Evolutionary conservation across 92 coral and sea anemone species (phyloP), one percentile per base, ranked within the genome.

Genomic region (Actinernus sp.): DNA sequence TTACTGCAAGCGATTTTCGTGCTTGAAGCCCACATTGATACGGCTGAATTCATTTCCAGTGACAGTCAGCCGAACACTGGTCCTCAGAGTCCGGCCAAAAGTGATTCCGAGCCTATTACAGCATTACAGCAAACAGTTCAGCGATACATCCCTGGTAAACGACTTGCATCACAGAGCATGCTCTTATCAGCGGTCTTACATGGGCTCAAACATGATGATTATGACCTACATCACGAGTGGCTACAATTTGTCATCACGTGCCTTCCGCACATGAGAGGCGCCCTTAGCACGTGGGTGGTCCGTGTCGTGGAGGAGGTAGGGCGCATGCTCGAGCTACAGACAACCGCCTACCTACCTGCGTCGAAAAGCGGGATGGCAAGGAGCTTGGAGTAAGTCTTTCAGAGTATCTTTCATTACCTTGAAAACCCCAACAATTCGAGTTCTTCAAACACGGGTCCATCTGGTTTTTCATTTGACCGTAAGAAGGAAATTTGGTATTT

Each of bases 161-260:
- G 80, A 22, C 71, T 93, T 18, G 84, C 97, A n/a, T 82, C 72
- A 19, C 98, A 93, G 59, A 89, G 90, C 33, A 93, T 93, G 98
- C 78, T 93, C 16, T 38, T 93, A 75, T 86, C 88, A 14, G 92
- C 92, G 58, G 89, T 90, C 65, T 58, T 93, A 17, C 88, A 79
- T 54, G 92, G 93, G 52, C 75, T 93, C 74, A 92, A 88, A 34
- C 81, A 86, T 25, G 91, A 88, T 47, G 90, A 92, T 24, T 76
- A 50, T 46, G 98, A 93, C 52, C 44, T 86, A 72, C 89, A 88
- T 68, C 87, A 91, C 52, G 97, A 91, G 85, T 93, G 98, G 98
- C 65, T 91, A 44, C 84, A 89, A 61, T 93, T 93, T 55, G 98
- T 93, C 55, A 74, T 90, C 61, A 89, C 96, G 34, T 90, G 98